phyloP scores from a whole-genome alignment of 2,113 vertebrate genomes.

The Eretmochelys imbricata region DNA sequence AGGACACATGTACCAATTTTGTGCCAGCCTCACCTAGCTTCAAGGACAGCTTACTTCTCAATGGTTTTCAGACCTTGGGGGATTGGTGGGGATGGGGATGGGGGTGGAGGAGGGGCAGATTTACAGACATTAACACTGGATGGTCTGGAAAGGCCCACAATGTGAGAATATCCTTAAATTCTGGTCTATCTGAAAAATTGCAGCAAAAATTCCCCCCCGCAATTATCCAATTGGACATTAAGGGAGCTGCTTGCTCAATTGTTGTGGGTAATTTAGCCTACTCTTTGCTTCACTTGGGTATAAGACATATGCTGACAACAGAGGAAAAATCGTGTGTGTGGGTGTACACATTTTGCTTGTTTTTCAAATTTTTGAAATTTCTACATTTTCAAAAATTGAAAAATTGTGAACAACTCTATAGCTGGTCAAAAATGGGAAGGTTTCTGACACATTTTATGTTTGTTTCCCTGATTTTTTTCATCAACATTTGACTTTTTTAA shows the following conservation, averaged over 20 bases:
- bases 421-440: background rate
- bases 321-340: background rate
- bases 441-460: background rate
- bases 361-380: background rate
- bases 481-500: background rate
- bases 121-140: background rate
- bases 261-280: background rate
- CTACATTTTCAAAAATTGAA: background rate
- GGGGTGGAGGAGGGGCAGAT: background rate
- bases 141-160: background rate
- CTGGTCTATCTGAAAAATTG: constrained; percentile 1
- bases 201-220: background rate
- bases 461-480: background rate
- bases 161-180: background rate
- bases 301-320: background rate
- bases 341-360: background rate
- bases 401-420: background rate
- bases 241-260: background rate
- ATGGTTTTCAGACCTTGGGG: background rate
- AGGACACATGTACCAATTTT: background rate
- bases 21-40: background rate
- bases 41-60: background rate
- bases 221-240: background rate
- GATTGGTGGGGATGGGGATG: no score
- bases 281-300: background rate